phyloP scores from a whole-genome alignment of 2,888 invertebrate species.

The Mesorhabditis spiculigera region DNA sequence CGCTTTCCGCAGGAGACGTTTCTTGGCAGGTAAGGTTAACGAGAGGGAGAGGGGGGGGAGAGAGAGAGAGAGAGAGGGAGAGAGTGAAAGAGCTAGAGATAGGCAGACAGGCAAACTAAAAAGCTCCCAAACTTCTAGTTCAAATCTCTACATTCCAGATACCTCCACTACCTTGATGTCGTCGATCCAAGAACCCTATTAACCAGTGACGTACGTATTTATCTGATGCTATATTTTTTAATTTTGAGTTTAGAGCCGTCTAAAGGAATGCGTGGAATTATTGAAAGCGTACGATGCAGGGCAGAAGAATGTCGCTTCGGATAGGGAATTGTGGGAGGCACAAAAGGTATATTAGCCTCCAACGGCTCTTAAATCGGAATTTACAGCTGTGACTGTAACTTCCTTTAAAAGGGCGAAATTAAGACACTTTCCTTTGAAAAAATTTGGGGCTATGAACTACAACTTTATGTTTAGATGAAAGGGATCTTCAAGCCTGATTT shows the following conservation, averaged over 20 bases:
- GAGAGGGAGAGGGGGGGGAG: too few species aligned
- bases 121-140: too few species aligned
- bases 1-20: constrained; percentile 58
- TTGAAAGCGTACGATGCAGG: constrained; percentile 59
- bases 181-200: constrained; percentile 63
- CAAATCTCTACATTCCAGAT: constrained; percentile 13
- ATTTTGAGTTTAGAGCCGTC: constrained; percentile 47
- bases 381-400: too few species aligned
- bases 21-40: constrained; percentile 53
- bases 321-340: constrained; percentile 62
- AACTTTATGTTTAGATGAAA: too few species aligned
- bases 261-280: constrained; percentile 58
- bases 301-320: constrained; percentile 41
- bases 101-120: too few species aligned
- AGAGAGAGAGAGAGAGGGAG: too few species aligned
- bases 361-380: too few species aligned
- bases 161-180: constrained; percentile 62
- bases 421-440: too few species aligned
- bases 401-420: too few species aligned
- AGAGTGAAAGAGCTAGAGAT: too few species aligned
- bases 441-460: too few species aligned
- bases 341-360: constrained; percentile 61
- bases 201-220: constrained; percentile 58
- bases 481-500: too few species aligned
- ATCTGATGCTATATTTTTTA: constrained; percentile 6